Conservation (phyloP, 2,113 vertebrate species). For the Lasiurus cinereus region DNA sequence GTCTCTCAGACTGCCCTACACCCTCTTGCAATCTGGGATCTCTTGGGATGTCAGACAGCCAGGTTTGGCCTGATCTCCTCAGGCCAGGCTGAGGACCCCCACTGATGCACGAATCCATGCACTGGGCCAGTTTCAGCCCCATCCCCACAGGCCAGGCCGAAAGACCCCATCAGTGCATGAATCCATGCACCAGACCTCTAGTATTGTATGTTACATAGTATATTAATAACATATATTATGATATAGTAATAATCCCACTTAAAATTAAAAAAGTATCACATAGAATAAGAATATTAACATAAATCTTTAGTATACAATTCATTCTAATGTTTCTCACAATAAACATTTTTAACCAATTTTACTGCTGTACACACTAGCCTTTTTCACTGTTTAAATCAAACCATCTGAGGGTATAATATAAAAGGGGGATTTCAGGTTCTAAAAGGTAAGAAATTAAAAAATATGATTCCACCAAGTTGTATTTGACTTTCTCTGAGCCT, state of each 20-base stretch:
- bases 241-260: background rate
- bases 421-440: conserved; percentile 35
- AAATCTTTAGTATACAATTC: background rate
- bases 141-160: no score
- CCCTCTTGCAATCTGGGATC: no score
- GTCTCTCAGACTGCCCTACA: no score
- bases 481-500: conserved; percentile 3
- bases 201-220: background rate
- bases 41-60: no score
- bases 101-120: no score
- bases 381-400: background rate
- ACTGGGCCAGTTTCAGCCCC: no score
- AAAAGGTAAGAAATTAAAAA: conserved; percentile 4
- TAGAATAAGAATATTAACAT: background rate
- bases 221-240: background rate
- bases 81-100: no score
- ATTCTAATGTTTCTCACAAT: background rate
- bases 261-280: conserved; percentile 21
- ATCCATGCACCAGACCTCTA: no score
- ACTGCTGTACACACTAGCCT: background rate
- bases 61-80: no score
- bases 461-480: background rate
- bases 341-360: conserved; percentile 19
- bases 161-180: no score
- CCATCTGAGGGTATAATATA: background rate